These are phyloP conservation scores for Hemistola chrysoprasaria DNA, from an alignment of 2,888 invertebrate species.

Conservation along the genomic window DNA sequence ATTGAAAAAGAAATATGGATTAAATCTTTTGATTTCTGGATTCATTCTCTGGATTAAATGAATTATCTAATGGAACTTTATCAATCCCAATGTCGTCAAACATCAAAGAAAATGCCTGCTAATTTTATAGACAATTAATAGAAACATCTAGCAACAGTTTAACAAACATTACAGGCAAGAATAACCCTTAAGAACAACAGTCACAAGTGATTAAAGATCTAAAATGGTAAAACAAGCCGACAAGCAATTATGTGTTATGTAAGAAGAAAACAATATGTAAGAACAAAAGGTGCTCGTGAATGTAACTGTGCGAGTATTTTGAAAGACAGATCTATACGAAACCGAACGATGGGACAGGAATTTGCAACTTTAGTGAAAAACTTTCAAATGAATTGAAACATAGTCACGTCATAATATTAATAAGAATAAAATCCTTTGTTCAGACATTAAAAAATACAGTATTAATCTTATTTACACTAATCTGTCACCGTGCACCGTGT, in stretches of 20 bases:
- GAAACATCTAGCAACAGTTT: slow-evolving; percentile 35
- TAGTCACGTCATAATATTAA: no score
- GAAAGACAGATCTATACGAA: slow-evolving; percentile 14
- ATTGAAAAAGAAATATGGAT: no score
- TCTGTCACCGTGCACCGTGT: no score
- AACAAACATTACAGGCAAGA: slow-evolving; percentile 11
- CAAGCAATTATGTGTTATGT: slow-evolving; percentile 42
- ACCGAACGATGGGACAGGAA: slow-evolving; percentile 32
- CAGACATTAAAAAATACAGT: no score
- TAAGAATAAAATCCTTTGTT: no score
- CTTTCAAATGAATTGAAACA: no score
- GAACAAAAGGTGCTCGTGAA: slow-evolving; percentile 37
- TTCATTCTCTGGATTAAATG: no score
- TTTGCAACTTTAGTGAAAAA: no score
- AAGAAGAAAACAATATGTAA: slow-evolving; percentile 40
- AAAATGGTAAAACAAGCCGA: slow-evolving; percentile 25
- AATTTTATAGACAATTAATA: slow-evolving; percentile 41
- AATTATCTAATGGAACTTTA: slow-evolving; percentile 4
- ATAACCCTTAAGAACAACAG: not conserved
- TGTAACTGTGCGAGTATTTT: slow-evolving; percentile 38
- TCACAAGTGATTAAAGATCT: slow-evolving; percentile 16
- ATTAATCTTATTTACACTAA: no score
- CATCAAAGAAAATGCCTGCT: slow-evolving; percentile 29
- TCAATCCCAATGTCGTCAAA: slow-evolving; percentile 15
- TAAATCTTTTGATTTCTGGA: no score